These are phyloP conservation scores for Polydrusus pterygomalis DNA, from an alignment of 2,888 invertebrate species.

Conservation along the genomic window DNA sequence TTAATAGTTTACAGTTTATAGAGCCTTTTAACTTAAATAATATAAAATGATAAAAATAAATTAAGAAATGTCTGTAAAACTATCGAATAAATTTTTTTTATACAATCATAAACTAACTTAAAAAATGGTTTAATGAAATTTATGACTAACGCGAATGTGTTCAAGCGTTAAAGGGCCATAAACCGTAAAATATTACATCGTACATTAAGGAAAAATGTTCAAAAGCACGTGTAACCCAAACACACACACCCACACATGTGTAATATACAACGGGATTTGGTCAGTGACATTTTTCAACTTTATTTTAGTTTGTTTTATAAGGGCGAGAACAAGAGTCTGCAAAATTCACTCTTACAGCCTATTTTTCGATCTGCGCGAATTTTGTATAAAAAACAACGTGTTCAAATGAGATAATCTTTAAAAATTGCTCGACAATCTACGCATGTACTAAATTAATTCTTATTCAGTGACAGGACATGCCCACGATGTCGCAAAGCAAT, in stretches of 20 bases:
- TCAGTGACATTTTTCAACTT: constrained; percentile 68
- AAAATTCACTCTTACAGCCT: background rate
- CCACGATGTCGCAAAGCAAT: too few species aligned
- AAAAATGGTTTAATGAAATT: constrained; percentile 41
- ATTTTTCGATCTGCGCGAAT: too few species aligned
- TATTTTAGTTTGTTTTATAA: constrained; percentile 63
- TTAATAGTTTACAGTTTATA: too few species aligned
- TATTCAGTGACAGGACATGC: too few species aligned
- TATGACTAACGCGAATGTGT: constrained; percentile 42
- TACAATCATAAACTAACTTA: background rate
- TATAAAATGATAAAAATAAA: too few species aligned
- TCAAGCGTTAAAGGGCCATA: constrained; percentile 62
- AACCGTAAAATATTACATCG: constrained; percentile 68
- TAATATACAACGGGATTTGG: constrained; percentile 68
- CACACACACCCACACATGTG: constrained; percentile 60
- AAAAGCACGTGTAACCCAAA: constrained; percentile 70
- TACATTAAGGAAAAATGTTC: constrained; percentile 70
- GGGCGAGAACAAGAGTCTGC: constrained; percentile 49
- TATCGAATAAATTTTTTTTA: background rate
- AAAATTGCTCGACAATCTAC: too few species aligned
- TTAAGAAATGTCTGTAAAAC: background rate
- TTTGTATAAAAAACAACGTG: too few species aligned
- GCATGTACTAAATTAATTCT: too few species aligned
- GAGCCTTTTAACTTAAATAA: too few species aligned
- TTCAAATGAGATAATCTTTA: too few species aligned